Base-by-base conservation (phyloP, 2,113 vertebrate species). In the Poeciliopsis occidentalis region DNA sequence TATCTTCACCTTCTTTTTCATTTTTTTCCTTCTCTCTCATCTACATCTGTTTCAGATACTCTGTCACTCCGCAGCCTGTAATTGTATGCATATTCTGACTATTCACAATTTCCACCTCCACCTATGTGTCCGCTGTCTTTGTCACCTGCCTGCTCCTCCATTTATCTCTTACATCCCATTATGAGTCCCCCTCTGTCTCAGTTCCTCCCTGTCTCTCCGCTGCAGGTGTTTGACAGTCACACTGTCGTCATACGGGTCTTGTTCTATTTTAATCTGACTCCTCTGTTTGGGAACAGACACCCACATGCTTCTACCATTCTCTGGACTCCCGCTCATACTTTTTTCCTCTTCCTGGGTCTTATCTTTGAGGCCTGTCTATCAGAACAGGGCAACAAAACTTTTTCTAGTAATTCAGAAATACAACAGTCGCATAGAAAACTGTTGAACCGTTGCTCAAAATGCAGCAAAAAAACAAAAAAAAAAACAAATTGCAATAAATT, bases 181-280 rank as follows among this genome's bases (percentile, higher is more conserved):
- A 76, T 76, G 26, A 66, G 8, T 61, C 64, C 60, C 67, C 64
- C 29, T 78, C 60, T 71, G 8, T 69, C 66, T 60, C 7, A 57
- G 26, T 30, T 31, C 60, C 44, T 76, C 30, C 61, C 65, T 71
- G 3, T 77, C 37, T 81, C 73, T 71, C 64, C 1, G 13, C 81
- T 86, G 88, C 84, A 92, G 90, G 82, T 91, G 82, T 91, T 76
- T 87, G 85, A 88, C 85, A 87, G 77, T 84, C 79, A 67, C 68
- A 68, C 83, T 89, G 80, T 75, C 77, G 82, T 91, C 91, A 90
- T 77, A 77, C 61, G 84, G 74, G 84, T 80, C 81, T 80, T 85
- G 82, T 90, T 90, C 86, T 92, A 90, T 91, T 92, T 91, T 90
- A 90, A 90, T 88, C 87, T 78, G 75, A 82, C 81, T 89, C 80